A percentile compares a stretch with the other conserved stretches of the same genome.
Conservation (phyloP, 2,797 vertebrate species). For the Lateolabrax maculatus region DNA sequence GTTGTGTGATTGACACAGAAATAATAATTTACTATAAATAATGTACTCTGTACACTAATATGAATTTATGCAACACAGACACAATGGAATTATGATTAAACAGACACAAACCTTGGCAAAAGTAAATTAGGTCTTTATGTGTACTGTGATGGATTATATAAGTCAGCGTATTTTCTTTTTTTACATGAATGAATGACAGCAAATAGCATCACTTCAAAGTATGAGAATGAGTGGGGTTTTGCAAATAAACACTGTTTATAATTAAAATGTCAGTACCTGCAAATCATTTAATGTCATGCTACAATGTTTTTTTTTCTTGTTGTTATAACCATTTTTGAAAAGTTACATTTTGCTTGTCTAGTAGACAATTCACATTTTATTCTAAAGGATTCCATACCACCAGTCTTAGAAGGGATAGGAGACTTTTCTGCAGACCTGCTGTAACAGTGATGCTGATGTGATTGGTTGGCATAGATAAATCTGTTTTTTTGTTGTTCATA, state of each 20-base stretch:
- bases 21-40: constrained; percentile 28
- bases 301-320: no score
- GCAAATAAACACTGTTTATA: no score
- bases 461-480: neutral
- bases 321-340: no score
- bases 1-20: constrained; percentile 39
- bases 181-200: constrained; percentile 13
- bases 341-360: no score
- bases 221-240: neutral
- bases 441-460: neutral
- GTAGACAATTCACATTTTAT: no score
- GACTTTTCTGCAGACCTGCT: neutral
- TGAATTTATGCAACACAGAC: constrained; percentile 39
- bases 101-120: constrained; percentile 25
- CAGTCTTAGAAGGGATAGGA: no score
- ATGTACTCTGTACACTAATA: constrained; percentile 13
- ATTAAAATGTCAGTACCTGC: no score
- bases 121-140: constrained; percentile 37
- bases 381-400: no score
- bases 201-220: neutral
- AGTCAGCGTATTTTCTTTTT: constrained; percentile 4
- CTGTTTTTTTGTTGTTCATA: neutral
- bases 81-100: constrained; percentile 24
- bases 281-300: no score
- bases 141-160: constrained; percentile 43